Conservation (phyloP, 2,888 invertebrate species). For the Thumatha senex region DNA sequence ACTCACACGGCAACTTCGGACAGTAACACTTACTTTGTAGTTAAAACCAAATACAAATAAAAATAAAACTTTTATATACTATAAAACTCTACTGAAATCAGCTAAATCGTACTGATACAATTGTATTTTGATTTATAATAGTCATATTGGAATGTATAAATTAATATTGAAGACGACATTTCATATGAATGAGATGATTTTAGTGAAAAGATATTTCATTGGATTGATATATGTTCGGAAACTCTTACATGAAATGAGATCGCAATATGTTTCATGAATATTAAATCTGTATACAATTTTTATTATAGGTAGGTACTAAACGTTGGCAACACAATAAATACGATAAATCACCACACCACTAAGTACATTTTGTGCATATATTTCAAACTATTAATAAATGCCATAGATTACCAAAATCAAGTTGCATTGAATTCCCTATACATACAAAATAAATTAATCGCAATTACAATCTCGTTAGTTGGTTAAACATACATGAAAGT, state of each 20-base stretch:
- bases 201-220: constrained; percentile 52
- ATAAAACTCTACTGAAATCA: constrained; percentile 68
- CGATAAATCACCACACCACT: constrained; percentile 59
- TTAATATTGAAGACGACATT: constrained; percentile 54
- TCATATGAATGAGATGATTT: constrained; percentile 53
- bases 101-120: constrained; percentile 63
- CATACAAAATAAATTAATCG: constrained; percentile 54
- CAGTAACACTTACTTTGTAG: too few relatives aligned
- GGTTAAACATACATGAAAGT: constrained; percentile 59
- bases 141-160: constrained; percentile 72
- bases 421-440: constrained; percentile 60
- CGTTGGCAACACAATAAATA: constrained; percentile 50
- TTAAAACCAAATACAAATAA: constrained; percentile 50
- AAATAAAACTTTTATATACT: constrained; percentile 69
- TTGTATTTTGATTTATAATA: constrained; percentile 48
- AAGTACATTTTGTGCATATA: constrained; percentile 81
- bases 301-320: constrained; percentile 49
- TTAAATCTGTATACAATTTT: constrained; percentile 56
- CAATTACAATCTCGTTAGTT: constrained; percentile 59
- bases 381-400: constrained; percentile 69
- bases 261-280: constrained; percentile 64
- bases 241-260: constrained; percentile 75
- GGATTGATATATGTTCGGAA: constrained; percentile 51
- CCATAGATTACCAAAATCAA: constrained; percentile 61
- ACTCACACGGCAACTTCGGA: constrained; percentile 61